Evolutionary conservation across 2,888 invertebrate species (phyloP).

Genomic region (Vannuccia rotundouncinata): DNA sequence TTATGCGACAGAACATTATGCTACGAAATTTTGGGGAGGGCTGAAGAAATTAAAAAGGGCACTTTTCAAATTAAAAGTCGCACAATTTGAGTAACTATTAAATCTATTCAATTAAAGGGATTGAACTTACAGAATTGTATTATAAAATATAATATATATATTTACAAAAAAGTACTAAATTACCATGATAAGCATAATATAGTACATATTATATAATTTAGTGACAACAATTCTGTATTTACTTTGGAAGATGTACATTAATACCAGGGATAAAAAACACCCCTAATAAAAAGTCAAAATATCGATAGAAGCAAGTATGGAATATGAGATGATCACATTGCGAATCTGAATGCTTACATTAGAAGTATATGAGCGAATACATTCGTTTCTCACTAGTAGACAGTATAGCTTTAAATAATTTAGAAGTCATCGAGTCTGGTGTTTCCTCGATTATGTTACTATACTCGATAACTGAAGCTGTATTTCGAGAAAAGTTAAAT

Average conservation of each 20-base stretch:
- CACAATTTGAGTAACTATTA: neutral
- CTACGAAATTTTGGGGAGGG: neutral
- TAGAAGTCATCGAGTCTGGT: neutral
- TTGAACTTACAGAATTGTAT: neutral
- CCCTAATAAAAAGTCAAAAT: no score
- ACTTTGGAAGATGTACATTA: neutral
- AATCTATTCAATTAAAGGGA: neutral
- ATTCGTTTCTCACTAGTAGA: neutral
- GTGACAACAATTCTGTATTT: neutral
- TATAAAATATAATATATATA: neutral
- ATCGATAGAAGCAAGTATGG: no score
- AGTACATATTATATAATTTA: neutral
- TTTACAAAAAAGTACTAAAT: neutral
- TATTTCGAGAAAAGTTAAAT: neutral
- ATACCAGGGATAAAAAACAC: neutral
- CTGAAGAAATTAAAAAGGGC: neutral
- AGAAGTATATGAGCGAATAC: neutral
- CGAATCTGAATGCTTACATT: neutral
- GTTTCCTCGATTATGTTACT: neutral
- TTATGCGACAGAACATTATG: no score
- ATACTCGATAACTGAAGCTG: neutral
- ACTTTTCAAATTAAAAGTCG: neutral
- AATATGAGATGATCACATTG: neutral
- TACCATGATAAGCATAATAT: neutral
- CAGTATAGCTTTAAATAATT: neutral